These are phyloP conservation scores for Machaerirhynchus nigripectus DNA, from an alignment of 2,113 vertebrate genomes.

Conservation along the genomic window DNA sequence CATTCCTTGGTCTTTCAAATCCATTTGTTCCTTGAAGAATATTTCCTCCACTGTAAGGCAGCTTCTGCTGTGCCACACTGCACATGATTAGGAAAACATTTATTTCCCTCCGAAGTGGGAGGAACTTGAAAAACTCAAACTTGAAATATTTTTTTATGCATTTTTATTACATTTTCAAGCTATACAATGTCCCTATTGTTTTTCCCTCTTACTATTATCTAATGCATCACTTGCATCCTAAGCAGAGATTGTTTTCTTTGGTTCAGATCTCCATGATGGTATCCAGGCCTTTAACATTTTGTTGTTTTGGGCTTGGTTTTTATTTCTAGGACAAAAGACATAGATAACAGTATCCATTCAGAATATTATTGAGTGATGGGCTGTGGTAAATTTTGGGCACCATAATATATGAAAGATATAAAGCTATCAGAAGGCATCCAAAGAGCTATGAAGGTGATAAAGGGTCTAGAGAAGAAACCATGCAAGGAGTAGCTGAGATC, in stretches of 20 bases:
- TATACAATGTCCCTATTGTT: neutral
- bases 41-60: neutral
- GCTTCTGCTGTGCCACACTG: neutral
- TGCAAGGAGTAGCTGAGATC: neutral
- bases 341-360: neutral
- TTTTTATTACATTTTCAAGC: neutral
- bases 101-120: neutral
- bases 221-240: neutral
- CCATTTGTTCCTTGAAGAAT: neutral
- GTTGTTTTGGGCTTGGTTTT: neutral
- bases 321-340: neutral
- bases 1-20: neutral
- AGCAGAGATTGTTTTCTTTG: neutral
- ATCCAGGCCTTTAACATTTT: neutral
- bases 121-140: neutral
- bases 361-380: neutral
- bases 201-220: neutral
- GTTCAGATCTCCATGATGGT: neutral
- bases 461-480: neutral
- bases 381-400: neutral
- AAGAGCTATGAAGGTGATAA: neutral
- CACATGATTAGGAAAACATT: neutral
- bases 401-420: neutral
- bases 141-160: neutral
- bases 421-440: neutral